Evolutionary conservation across 1,140 invertebrate genomes (phyloP), one percentile per base, ranked within the genome.

Genomic region (Drosophila auraria): DNA sequence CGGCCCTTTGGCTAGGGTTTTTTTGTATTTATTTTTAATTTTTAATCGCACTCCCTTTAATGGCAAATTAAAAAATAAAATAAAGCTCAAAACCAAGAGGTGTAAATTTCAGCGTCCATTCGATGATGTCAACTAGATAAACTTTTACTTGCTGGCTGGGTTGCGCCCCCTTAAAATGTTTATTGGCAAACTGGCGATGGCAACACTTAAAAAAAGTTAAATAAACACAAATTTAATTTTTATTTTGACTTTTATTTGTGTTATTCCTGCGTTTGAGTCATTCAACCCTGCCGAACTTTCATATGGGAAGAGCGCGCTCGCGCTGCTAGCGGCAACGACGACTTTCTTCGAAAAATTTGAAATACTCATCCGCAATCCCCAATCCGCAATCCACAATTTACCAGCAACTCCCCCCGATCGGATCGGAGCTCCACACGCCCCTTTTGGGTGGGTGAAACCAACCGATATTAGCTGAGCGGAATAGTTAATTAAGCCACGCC

Each of bases 401-500:
- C 61, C 70, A 56, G 40, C 51, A 58, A n/a, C 20, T n/a, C 36
- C 45, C 38, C 49, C 12, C 14, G 14, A 50, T 5, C 33, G 33
- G 8, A 36, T 9, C 33, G 1, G 3, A 9, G 36, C 36, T 8
- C 40, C 14, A 42, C 44, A 23, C 40, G 42, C 69, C 72, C 68
- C 53, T 72, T 59, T 57, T 75, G 64, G 86, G 86, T 90, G 82
- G 86, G 86, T 90, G 86, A 90, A 90, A 90, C 86, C 86, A 90
- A 90, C 86, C 86, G 87, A 90, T 90, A 90, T 90, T 86, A 86
- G 86, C 86, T 90, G 86, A 90, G 79, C 76, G 71, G 86, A 90
- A 90, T 90, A 64, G 87, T 82, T 90, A 90, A 90, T 91, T 91
- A 82, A 91, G 20, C 12, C 11, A 20, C 40, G 14, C 40, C 23